phyloP scores from a whole-genome alignment of 1,140 invertebrate genomes.

The Drosophila littoralis region DNA sequence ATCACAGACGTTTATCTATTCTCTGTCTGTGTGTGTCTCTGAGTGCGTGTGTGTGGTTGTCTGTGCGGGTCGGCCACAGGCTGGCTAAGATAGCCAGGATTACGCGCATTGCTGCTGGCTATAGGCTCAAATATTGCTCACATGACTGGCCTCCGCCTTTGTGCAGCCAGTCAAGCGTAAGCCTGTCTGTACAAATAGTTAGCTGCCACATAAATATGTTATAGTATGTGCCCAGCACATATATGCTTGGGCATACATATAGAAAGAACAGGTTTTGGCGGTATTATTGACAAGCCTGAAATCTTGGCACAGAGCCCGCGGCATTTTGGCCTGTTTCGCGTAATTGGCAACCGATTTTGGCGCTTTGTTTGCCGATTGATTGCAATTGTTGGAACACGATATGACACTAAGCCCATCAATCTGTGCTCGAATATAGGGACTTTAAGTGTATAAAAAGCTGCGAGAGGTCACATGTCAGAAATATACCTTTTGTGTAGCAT shows the following conservation, averaged over 20 bases:
- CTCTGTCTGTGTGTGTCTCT: background rate
- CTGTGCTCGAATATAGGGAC: too few species aligned
- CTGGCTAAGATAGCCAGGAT: slow-evolving; percentile 37
- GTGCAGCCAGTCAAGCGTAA: slow-evolving; percentile 17
- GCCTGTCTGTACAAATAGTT: slow-evolving; percentile 23
- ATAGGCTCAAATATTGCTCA: slow-evolving; percentile 47
- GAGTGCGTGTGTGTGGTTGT: slow-evolving; percentile 9
- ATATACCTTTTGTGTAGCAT: background rate
- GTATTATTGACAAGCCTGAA: slow-evolving; percentile 35
- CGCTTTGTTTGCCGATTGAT: slow-evolving; percentile 13
- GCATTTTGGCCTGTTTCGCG: slow-evolving; percentile 16
- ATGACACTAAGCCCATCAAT: slow-evolving; percentile 1
- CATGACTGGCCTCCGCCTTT: slow-evolving; percentile 33
- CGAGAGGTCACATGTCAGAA: background rate
- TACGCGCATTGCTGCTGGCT: slow-evolving; percentile 34
- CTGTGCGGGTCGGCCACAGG: slow-evolving; percentile 20
- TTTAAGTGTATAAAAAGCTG: too few species aligned
- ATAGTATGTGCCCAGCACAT: slow-evolving; percentile 1
- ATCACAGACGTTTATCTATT: slow-evolving; percentile 67
- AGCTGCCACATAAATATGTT: background rate
- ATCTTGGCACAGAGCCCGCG: slow-evolving; percentile 30
- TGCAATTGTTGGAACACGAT: slow-evolving; percentile 4
- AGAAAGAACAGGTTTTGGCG: background rate
- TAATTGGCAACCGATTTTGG: slow-evolving; percentile 33
- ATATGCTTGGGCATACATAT: background rate